Evolutionary conservation across 2,113 vertebrate species (phyloP), one percentile per base, ranked within the genome.

Genomic region (Orthonyx spaldingii): DNA sequence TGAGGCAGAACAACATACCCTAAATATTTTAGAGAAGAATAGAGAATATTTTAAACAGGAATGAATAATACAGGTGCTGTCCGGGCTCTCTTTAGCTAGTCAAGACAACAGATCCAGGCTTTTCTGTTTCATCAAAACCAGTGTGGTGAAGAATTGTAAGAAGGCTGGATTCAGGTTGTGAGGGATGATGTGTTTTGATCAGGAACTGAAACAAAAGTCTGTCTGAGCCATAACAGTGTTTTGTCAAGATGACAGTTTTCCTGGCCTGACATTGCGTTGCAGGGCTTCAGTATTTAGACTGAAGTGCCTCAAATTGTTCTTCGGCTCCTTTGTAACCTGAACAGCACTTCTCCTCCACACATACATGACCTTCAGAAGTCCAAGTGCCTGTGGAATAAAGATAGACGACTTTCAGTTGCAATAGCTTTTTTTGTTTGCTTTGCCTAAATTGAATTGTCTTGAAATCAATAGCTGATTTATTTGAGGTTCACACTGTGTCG

Each of bases 391-490:
- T 63, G 41, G 57, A 74, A 39, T 60, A 79, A 82, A 88, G 85
- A 69, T 16, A 41, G 32, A 24, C 20, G 7, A 35, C 37, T 85
- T 63, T 88, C 50, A 53, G 27, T 70, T 94, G 71, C 33, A 69
- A 39, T 39, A 75, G 50, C 18, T 77, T 35, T 88, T 89, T 68
- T 49, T 60, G 77, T 68, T 91, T 78, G 46, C 52, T 82, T 92
- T 74, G 9, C 70, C 60, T 71, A 74, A 68, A 89, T 64, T 77
- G 69, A 66, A 64, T 82, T 96, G 41, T 89, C 86, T 56, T 94
- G 66, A 87, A 91, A 91, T 89, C 91, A 84, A 37, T 82, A 63
- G n/a, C 59, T 81, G 82, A 84, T 94, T 95, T 80, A 87, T 95
- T 63, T 74, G 79, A 96, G 64, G 64, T 72, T 87, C 92, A 52